These are phyloP conservation scores for Malurus alboscapulatus DNA, from an alignment of 2,113 vertebrate species.

Conservation along the genomic window DNA sequence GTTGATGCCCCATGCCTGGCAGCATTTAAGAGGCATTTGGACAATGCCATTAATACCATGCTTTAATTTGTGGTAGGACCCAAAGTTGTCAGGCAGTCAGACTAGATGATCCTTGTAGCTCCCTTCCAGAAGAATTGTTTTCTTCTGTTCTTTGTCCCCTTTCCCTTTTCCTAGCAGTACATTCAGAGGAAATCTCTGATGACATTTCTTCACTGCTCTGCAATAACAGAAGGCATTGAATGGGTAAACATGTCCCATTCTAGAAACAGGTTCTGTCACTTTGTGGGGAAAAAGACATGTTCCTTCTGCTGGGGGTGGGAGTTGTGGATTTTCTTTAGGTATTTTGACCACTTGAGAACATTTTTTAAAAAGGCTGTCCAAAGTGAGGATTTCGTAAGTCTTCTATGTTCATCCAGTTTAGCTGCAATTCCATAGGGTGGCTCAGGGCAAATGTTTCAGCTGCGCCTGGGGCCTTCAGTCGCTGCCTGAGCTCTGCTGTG, in stretches of 20 bases:
- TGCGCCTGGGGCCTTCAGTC: background rate
- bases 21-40: background rate
- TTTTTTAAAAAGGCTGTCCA: fast-evolving
- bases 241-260: background rate
- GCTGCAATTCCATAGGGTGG: background rate
- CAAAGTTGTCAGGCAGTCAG: background rate
- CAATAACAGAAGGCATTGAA: background rate
- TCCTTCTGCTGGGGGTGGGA: background rate
- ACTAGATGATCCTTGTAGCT: background rate
- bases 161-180: background rate
- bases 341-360: background rate
- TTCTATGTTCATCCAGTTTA: background rate
- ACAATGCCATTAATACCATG: background rate
- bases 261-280: background rate
- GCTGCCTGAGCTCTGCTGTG: background rate
- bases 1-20: background rate
- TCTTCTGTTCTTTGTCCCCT: background rate
- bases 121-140: background rate
- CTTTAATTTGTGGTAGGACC: background rate
- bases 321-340: background rate
- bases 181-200: background rate
- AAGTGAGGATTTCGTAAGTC: background rate
- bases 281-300: background rate
- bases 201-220: background rate
- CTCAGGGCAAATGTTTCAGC: background rate